phyloP scores from a whole-genome alignment of 1,140 invertebrate species.

The Parasteatoda tepidariorum region DNA sequence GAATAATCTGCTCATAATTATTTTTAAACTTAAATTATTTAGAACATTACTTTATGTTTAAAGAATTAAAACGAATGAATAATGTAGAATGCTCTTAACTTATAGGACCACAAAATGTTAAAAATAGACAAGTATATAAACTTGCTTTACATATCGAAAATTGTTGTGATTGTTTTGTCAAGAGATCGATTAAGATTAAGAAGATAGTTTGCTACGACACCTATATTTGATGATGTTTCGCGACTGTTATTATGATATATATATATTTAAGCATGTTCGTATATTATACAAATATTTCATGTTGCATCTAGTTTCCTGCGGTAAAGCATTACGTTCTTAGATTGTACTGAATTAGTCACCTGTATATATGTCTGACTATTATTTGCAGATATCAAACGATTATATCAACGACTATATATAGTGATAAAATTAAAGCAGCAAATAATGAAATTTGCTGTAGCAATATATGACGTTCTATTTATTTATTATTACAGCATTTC shows the following conservation, averaged over 20 bases:
- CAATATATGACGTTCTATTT: constrained; percentile 27
- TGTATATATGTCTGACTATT: constrained; percentile 33
- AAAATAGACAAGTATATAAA: constrained; percentile 33
- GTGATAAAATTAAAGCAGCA: neutral
- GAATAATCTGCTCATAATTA: too few relatives aligned
- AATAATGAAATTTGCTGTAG: constrained; percentile 11
- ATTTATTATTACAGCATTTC: neutral
- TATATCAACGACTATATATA: constrained; percentile 29
- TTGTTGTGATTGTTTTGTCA: constrained; percentile 22
- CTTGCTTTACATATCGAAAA: constrained; percentile 40
- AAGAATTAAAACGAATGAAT: too few relatives aligned
- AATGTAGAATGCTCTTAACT: too few relatives aligned
- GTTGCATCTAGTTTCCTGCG: constrained; percentile 17
- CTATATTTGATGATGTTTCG: constrained; percentile 42
- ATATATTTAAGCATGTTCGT: constrained; percentile 50
- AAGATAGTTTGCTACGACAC: constrained; percentile 37
- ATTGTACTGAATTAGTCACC: neutral
- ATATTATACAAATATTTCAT: constrained; percentile 42
- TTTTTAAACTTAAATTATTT: too few relatives aligned
- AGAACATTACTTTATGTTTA: too few relatives aligned
- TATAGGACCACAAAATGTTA: too few relatives aligned
- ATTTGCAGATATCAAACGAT: neutral
- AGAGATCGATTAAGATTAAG: constrained; percentile 22
- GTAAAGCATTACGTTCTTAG: constrained; percentile 18
- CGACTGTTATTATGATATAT: constrained; percentile 21